These are phyloP conservation scores for Sebastes cheni DNA, from an alignment of 2,797 vertebrate species.

Conservation along the genomic window DNA sequence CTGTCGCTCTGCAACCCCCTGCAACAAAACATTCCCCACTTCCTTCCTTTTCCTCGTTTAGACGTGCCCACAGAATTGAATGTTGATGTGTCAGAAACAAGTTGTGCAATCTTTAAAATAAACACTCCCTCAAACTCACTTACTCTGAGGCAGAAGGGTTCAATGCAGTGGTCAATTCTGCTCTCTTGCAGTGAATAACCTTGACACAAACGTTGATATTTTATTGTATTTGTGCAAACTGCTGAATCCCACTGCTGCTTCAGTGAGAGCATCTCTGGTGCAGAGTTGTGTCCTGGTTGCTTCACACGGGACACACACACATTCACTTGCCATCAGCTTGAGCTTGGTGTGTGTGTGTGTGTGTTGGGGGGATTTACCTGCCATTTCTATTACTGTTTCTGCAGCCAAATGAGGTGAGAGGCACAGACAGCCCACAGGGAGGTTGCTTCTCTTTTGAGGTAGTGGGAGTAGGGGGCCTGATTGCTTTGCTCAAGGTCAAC, in stretches of 20 bases:
- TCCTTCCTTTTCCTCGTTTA: not conserved
- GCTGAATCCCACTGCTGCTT: slow-evolving; percentile 31
- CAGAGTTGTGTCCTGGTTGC: slow-evolving; percentile 55
- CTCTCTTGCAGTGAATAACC: slow-evolving; percentile 15
- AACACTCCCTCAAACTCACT: slow-evolving; percentile 1
- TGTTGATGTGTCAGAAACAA: slow-evolving; percentile 3
- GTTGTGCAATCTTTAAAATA: not conserved
- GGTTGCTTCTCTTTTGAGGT: slow-evolving; percentile 60
- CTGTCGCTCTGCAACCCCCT: not conserved
- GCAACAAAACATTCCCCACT: not conserved
- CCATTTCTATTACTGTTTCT: slow-evolving; percentile 77
- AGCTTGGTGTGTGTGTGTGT: slow-evolving; percentile 24
- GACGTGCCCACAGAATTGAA: not conserved
- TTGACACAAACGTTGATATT: slow-evolving; percentile 22
- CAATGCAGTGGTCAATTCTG: not conserved
- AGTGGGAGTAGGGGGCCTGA: slow-evolving; percentile 63
- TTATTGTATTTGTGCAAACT: slow-evolving; percentile 46
- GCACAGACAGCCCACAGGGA: slow-evolving; percentile 64
- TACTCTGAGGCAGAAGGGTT: not conserved
- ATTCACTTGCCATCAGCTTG: slow-evolving; percentile 41
- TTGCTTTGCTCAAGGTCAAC: slow-evolving; percentile 83
- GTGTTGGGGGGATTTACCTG: slow-evolving; percentile 56
- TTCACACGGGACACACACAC: slow-evolving; percentile 49
- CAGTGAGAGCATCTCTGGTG: slow-evolving; percentile 28
- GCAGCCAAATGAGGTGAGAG: slow-evolving; percentile 79